phyloP scores from a whole-genome alignment of 2,113 vertebrate species.

The Chaetorhynchus papuensis region DNA sequence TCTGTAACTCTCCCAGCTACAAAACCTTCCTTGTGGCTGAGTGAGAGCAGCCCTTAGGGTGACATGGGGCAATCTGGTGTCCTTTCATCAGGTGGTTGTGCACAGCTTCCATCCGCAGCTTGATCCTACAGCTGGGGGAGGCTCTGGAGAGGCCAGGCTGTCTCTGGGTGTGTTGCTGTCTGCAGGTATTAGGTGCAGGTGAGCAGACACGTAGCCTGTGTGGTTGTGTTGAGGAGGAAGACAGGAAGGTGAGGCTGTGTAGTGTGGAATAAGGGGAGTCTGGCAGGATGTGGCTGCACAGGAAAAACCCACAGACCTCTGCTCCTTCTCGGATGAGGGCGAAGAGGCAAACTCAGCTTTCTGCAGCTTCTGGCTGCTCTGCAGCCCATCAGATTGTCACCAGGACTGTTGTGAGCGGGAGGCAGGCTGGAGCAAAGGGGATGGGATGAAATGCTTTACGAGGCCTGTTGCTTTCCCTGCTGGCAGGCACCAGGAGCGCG shows the following conservation, averaged over 20 bases:
- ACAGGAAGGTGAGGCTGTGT: background rate
- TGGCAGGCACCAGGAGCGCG: conserved; percentile 88
- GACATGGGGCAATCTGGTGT: background rate
- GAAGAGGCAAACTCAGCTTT: fast-evolving
- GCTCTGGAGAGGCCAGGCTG: background rate
- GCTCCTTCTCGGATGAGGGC: fast-evolving
- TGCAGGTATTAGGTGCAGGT: background rate
- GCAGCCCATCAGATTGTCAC: background rate
- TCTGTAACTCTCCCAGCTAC: background rate
- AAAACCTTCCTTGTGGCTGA: background rate
- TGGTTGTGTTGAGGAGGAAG: background rate
- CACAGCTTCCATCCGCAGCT: background rate
- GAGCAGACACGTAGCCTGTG: background rate
- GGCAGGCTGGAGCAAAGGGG: background rate
- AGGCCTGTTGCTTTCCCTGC: background rate
- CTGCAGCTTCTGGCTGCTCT: background rate
- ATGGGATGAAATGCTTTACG: fast-evolving
- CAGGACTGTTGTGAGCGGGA: background rate
- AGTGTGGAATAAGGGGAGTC: background rate
- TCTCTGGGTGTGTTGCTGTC: background rate
- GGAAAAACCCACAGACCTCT: background rate
- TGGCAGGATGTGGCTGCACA: background rate
- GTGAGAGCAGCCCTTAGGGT: background rate
- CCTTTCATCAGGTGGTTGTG: background rate
- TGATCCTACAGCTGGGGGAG: background rate